phyloP scores from a whole-genome alignment of 1,140 invertebrate species.

The Pollicipes pollicipes region DNA sequence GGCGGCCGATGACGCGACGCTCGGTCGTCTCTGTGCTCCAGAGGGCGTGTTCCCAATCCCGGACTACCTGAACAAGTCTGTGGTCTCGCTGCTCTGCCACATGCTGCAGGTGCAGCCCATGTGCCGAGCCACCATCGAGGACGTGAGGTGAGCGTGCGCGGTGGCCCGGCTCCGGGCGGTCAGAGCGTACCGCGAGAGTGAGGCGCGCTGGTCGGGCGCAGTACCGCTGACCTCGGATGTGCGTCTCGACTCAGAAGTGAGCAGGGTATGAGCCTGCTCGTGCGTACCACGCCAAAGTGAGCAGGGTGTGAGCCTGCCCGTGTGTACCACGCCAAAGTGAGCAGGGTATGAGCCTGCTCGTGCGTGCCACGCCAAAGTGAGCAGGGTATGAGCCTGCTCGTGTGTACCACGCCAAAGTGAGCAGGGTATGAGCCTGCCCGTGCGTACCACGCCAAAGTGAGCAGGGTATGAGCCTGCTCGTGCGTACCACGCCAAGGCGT shows the following conservation, averaged over 20 bases:
- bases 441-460: no score
- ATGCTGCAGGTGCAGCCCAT: constrained; percentile 98
- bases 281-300: constrained; percentile 6
- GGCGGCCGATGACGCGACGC: no score
- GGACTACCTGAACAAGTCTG: constrained; percentile 88
- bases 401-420: no score
- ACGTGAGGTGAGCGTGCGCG: constrained; percentile 60
- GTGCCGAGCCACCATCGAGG: constrained; percentile 89
- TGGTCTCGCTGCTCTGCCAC: constrained; percentile 83
- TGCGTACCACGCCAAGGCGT: not conserved
- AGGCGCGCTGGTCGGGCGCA: not conserved
- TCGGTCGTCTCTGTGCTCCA: no score
- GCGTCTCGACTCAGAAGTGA: no score
- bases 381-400: no score
- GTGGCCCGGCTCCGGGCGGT: not conserved
- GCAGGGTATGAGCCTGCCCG: no score
- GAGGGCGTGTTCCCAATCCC: constrained; percentile 90
- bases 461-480: no score
- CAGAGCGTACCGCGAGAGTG: constrained; percentile 3
- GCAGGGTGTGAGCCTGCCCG: constrained; percentile 5
- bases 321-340: constrained; percentile 18
- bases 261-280: no score
- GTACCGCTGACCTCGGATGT: not conserved
- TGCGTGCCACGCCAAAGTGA: no score
- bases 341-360: no score